These are phyloP conservation scores for Neuroscelio doddi DNA, from an alignment of 2,888 invertebrate species.

Conservation along the genomic window DNA sequence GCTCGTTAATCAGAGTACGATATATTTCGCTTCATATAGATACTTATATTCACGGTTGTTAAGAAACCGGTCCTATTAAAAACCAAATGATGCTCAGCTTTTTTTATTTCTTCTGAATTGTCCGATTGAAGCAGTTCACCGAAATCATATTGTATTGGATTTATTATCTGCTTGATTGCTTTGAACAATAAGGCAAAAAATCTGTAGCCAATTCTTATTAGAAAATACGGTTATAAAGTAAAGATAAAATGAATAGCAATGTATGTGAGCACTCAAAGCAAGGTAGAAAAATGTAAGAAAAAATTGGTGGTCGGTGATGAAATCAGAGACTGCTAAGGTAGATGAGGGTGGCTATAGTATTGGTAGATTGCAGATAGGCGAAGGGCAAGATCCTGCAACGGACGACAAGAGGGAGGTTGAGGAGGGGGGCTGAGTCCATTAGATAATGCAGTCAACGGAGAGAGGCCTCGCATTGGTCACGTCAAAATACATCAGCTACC, in stretches of 20 bases:
- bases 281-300: slow-evolving; percentile 35
- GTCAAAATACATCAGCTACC: slow-evolving; percentile 71
- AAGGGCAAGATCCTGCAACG: slow-evolving; percentile 25
- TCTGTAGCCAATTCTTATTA: too few relatives aligned
- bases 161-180: too few relatives aligned
- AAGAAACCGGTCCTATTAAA: too few relatives aligned
- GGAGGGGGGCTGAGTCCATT: slow-evolving; percentile 53
- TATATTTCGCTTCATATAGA: too few relatives aligned
- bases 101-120: too few relatives aligned
- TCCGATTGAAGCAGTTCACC: too few relatives aligned
- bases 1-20: too few relatives aligned
- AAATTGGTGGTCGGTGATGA: slow-evolving; percentile 50
- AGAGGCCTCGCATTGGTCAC: slow-evolving; percentile 62
- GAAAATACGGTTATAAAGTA: not conserved
- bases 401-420: slow-evolving; percentile 27
- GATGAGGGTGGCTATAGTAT: slow-evolving; percentile 23
- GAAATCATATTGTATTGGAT: too few relatives aligned
- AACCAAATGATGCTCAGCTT: too few relatives aligned
- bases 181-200: too few relatives aligned
- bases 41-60: too few relatives aligned
- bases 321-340: slow-evolving; percentile 41
- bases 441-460: slow-evolving; percentile 61
- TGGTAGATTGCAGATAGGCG: slow-evolving; percentile 44
- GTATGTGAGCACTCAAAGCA: slow-evolving; percentile 30
- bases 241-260: not conserved